Evolutionary conservation across 2,888 invertebrate species (phyloP), one percentile per base, ranked within the genome.

Genomic region (Eupithecia vulgata): DNA sequence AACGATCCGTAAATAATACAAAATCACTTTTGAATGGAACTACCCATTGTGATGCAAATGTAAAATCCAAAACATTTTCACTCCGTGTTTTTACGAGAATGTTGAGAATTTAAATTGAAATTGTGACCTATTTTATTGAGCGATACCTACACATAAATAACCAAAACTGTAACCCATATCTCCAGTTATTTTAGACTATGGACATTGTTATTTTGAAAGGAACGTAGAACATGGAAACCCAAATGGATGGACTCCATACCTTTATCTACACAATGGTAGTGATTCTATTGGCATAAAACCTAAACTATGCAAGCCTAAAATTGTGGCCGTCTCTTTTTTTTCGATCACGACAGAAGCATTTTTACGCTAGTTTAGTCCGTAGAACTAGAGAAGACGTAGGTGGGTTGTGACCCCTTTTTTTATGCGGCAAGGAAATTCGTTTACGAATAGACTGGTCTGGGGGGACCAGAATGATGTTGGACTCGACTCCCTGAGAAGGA

Each of bases 11-110:
- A 61, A 61, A 61, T 61, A 61, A 34, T 7, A 61, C 34, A 61
- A 61, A 59, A 61, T 61, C 61, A 34, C 61, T 34, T 61, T 34
- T 17, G 17, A 61, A 61, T 61, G 61, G 59, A 30, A 34, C 34
- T 35, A 21, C 64, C 57, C 13, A 57, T 57, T 57, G 57, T 57
- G 37, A 64, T 61, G 61, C 61, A 61, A 61, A 61, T 61, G 61
- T 8, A 25, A 57, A 21, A 57, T 25, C 25, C 57, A 57, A 34
- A 59, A 61, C n/a, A 61, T 61, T 30, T 30, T 34, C 17, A 61
- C 17, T 2, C 17, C 15, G 61, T 34, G 5, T 61, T 61, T 61
- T 61, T 61, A 61, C 17, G 61, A 61, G 61, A 61, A 57, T 57
- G 13, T 8, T 61, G 30, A 34, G 34, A 61, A 57, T 57, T 57